A percentile compares a stretch with the other conserved stretches of the same genome.
Evolutionary conservation across 2,888 invertebrate species (phyloP).

Genomic region (Dichetophora obliterata): DNA sequence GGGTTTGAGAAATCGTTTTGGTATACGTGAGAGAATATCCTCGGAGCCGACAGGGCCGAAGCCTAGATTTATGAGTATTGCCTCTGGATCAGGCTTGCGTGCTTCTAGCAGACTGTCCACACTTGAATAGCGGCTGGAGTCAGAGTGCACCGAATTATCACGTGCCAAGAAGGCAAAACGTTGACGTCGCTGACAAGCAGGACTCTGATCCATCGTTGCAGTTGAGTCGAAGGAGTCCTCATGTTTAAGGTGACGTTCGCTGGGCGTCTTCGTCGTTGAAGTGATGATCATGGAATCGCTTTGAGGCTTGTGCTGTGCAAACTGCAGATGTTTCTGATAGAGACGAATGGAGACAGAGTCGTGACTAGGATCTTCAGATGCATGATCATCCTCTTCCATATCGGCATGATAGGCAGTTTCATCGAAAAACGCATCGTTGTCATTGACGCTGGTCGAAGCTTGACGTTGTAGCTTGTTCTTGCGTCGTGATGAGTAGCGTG

Average conservation of each 20-base stretch:
- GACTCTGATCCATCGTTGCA: slow-evolving; percentile 35
- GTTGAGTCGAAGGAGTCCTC: slow-evolving; percentile 48
- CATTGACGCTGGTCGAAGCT: slow-evolving; percentile 44
- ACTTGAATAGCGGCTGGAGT: slow-evolving; percentile 79
- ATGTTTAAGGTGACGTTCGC: slow-evolving; percentile 55
- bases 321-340: slow-evolving; percentile 24
- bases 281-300: slow-evolving; percentile 33
- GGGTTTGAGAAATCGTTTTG: slow-evolving; percentile 83
- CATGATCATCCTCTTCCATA: slow-evolving; percentile 56
- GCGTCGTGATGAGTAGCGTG: slow-evolving; percentile 47
- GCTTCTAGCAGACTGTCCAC: slow-evolving; percentile 87
- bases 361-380: not conserved
- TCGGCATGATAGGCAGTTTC: slow-evolving; percentile 58
- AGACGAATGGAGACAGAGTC: not conserved
- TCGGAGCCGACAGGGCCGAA: slow-evolving; percentile 81
- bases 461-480: slow-evolving; percentile 58
- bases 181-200: slow-evolving; percentile 46
- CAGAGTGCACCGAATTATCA: slow-evolving; percentile 68
- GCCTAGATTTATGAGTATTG: slow-evolving; percentile 84
- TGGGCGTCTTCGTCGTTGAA: slow-evolving; percentile 5
- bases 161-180: slow-evolving; percentile 57
- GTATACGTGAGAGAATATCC: slow-evolving; percentile 82
- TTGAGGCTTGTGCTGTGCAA: slow-evolving; percentile 16
- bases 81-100: slow-evolving; percentile 89
- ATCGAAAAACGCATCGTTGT: slow-evolving; percentile 42